Evolutionary conservation across 2,113 vertebrate genomes (phyloP), one percentile per base, ranked within the genome.

Genomic region (Semicossyphus pulcher): DNA sequence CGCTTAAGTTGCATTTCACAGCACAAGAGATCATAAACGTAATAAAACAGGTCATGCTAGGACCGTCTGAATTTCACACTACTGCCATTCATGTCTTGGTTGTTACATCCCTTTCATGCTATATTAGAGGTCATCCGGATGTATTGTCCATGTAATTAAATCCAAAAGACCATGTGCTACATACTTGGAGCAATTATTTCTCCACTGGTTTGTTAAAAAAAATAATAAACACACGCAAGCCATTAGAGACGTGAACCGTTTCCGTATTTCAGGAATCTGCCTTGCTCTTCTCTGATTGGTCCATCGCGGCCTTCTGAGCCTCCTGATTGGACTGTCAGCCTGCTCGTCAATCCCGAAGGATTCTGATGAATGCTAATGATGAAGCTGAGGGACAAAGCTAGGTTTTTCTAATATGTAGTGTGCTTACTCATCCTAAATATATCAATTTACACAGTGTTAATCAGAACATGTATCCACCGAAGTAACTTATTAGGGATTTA

Each of bases 321-420:
- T 61, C 3, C 36, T 70, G 72, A 90, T 87, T 92, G 89, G 86
- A 63, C 70, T 26, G 26, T n/a, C 20, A 0, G 45, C 28, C 41
- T 76, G 81, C 65, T 57, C 37, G 66, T 89, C 73, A 82, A 80
- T 80, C 66, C 71, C 71, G 7, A 67, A 29, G 58, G 68, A 12
- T 44, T 28, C 61, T 45, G 59, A 49, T 54, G 62, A 74, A 82
- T 69, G 73, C 76, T 75, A 73, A 83, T 67, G 41, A 68, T 52
- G 45, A 45, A 62, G 47, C 74, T 21, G 16, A 18, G 18, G 25
- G 4, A 78, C 0, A 76, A 74, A 60, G 49, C 60, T 28, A 58
- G 31, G 16, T 56, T 48, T 68, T 48, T 28, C 20, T 3, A 1
- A 54, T 48, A 42, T 60, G 81, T 23, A 54, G 39, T 6, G 11